Percentiles rank a stretch among this genome's conserved stretches.
Evolutionary conservation across 2,113 vertebrate species (phyloP).

Genomic region (Mugil cephalus): DNA sequence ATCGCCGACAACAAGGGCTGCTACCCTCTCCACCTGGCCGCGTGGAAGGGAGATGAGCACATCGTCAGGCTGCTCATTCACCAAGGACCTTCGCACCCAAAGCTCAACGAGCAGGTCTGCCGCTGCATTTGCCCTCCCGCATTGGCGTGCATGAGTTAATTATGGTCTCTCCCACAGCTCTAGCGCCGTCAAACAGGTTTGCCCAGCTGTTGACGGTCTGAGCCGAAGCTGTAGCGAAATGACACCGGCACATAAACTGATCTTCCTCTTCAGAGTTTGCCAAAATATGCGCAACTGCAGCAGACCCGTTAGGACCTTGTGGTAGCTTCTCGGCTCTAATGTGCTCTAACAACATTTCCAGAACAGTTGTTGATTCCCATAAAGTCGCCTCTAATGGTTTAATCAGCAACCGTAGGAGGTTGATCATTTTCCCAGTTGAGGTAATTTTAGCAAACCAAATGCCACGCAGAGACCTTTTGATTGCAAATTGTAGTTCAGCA

Average conservation of each 20-base stretch:
- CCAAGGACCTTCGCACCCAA: slow-evolving; percentile 95
- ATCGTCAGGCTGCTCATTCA: slow-evolving; percentile 96
- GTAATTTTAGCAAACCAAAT: not conserved
- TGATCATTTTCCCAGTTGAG: not conserved
- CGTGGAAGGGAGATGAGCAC: slow-evolving; percentile 96
- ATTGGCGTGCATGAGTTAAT: not conserved
- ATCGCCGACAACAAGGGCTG: slow-evolving; percentile 98
- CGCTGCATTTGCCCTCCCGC: not conserved
- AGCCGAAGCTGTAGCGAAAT: not conserved
- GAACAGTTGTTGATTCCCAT: slow-evolving; percentile 1
- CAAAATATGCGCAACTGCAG: slow-evolving; percentile 1
- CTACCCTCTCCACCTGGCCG: slow-evolving; percentile 96
- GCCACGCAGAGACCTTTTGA: not conserved
- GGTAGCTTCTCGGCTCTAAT: not conserved
- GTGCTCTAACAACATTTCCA: not conserved
- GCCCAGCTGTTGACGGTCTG: not conserved
- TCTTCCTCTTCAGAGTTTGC: not conserved
- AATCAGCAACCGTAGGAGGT: not conserved
- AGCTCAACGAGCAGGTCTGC: slow-evolving; percentile 97
- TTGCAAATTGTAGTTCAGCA: slow-evolving; percentile 37
- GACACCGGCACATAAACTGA: not conserved
- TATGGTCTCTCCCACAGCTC: not conserved
- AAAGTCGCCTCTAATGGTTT: slow-evolving; percentile 1
- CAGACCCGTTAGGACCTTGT: not conserved
- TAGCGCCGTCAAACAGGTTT: not conserved